Conservation (phyloP, 2,113 vertebrate species). For the Eretmochelys imbricata region DNA sequence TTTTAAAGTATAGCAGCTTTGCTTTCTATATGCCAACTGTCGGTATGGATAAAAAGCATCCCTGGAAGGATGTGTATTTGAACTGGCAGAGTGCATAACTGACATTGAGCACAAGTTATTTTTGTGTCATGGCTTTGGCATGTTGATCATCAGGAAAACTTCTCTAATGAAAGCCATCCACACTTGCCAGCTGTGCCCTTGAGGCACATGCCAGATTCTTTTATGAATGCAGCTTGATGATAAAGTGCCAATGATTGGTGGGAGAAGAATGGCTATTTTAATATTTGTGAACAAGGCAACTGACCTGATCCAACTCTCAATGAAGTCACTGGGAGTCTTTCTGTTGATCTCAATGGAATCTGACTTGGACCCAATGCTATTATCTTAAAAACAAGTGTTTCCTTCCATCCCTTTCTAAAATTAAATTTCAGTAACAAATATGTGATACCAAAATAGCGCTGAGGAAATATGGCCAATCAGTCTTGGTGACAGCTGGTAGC, state of each 20-base stretch:
- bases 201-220: neutral
- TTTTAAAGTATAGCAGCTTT: slow-evolving; percentile 6
- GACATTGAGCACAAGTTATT: neutral
- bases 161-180: neutral
- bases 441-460: neutral
- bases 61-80: neutral
- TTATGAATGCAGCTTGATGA: neutral
- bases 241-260: neutral
- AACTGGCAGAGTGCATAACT: slow-evolving; percentile 23
- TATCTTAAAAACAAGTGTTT: neutral
- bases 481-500: slow-evolving; percentile 2
- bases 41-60: neutral
- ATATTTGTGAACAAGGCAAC: neutral
- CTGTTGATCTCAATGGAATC: neutral
- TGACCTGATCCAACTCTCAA: neutral
- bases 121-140: slow-evolving; percentile 10
- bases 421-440: neutral
- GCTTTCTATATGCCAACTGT: slow-evolving; percentile 39
- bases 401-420: neutral
- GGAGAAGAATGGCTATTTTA: neutral
- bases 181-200: slow-evolving; percentile 17
- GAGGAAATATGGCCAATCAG: slow-evolving; percentile 19
- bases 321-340: neutral
- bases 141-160: slow-evolving; percentile 9
- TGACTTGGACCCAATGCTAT: neutral